phyloP scores from a whole-genome alignment of 2,888 invertebrate genomes.

The Lycocerus yunnanus region DNA sequence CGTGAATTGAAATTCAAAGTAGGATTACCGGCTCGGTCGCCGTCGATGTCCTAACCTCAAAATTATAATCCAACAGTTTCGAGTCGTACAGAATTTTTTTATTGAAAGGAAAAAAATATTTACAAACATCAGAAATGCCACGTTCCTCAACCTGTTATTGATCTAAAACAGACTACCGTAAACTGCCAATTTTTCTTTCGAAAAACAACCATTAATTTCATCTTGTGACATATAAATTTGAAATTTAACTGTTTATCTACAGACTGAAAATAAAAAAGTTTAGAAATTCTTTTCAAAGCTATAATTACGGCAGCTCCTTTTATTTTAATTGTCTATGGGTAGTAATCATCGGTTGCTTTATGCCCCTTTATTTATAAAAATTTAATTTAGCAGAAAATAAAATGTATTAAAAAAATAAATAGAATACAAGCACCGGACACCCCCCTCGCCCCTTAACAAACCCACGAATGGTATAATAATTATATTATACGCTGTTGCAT shows the following conservation, averaged over 20 bases:
- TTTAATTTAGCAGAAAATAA: conserved; percentile 1
- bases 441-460: neutral
- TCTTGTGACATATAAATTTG: conserved; percentile 1
- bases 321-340: neutral
- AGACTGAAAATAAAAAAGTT: neutral
- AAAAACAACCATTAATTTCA: conserved; percentile 1
- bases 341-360: neutral
- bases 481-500: neutral
- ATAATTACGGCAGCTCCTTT: conserved; percentile 2
- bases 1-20: neutral
- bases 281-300: neutral
- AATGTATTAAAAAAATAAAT: neutral
- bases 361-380: neutral
- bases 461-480: neutral
- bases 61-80: neutral
- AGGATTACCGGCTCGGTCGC: neutral
- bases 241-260: conserved; percentile 1
- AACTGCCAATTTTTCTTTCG: conserved; percentile 1
- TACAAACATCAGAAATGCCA: neutral
- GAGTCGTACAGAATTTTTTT: neutral
- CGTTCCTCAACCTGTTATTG: neutral
- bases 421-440: neutral
- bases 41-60: neutral
- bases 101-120: neutral
- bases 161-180: conserved; percentile 1